Evolutionary conservation across 2,797 vertebrate species (phyloP), one percentile per base, ranked within the genome.

Genomic region (Anomalospiza imberbis): DNA sequence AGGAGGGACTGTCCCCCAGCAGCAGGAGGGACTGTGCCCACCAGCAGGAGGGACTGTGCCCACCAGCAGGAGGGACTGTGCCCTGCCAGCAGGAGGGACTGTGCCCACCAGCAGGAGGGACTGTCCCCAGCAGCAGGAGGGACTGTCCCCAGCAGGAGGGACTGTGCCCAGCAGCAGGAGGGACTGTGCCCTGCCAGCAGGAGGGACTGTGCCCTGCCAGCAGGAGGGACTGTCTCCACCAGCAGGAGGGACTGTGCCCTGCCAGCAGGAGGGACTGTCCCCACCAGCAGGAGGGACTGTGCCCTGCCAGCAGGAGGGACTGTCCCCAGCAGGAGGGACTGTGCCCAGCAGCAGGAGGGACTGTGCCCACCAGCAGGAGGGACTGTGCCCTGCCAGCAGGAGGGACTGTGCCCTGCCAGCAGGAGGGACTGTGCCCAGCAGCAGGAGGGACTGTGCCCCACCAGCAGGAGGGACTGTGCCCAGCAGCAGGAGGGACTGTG

Each of bases 41-140:
- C 38, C 38, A 40, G 40, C 40, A 12, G 40, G 40, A 40, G 40
- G n/a, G n/a, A n/a, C n/a, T n/a, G n/a, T n/a, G n/a, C n/a, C 26
- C 36, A 61, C 36, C 26, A 4, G 5, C 25, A n/a, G n/a, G n/a
- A n/a, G n/a, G 2, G 14, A 0, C 5, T 3, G 63, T 12, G 73
- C 88, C 5, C 6, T 12, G 38, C n/a, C 38, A 40, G 40, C 40
- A 12, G 40, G 40, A 40, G 40, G n/a, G n/a, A n/a, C n/a, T n/a
- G n/a, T n/a, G n/a, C n/a, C 26, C 36, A 61, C 36, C 26, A 4
- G 5, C 25, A n/a, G n/a, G n/a, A n/a, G n/a, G 2, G 14, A 0
- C 5, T 3, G 63, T 12, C 73, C 88, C 5, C 6, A 12, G 38
- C 38, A 40, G 40, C 40, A 12, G 40, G 40, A 40, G 40, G n/a